Base-by-base conservation (phyloP, 2,113 vertebrate species). In the Cynocephalus volans region DNA sequence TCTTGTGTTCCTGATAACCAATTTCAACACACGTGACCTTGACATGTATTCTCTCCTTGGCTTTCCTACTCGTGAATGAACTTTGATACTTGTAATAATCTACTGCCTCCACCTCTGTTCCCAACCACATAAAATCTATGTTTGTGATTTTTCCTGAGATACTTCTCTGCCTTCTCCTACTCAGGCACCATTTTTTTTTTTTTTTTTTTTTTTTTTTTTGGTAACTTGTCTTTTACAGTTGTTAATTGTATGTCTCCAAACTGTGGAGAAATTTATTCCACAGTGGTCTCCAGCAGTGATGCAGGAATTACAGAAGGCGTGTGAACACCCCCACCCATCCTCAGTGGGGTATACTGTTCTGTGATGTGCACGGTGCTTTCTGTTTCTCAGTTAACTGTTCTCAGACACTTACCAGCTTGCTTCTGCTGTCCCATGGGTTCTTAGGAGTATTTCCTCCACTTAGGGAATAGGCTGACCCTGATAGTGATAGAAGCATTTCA, bases 131-230 rank as follows among this genome's bases (percentile, higher is more conserved):
- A 50, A 13, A 24, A 90, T 54, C 64, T 75, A 5, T 70, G 9
- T 45, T 36, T 52, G 15, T 80, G 11, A 70, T 83, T 89, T 94
- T 96, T 90, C 52, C 28, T 88, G 19, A 75, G n/a, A n/a, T 10
- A 67, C 14, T n/a, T 36, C 60, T 84, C 14, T n/a, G 11, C 31
- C 45, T 72, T 87, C 18, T 18, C n/a, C 6, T 31, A 86, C 17
- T n/a, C 2, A 75, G 28, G 19, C 21, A 64, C 15, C 60, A 28
- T 79, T 76, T 83, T 31, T 1, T 9, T 6, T 9, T 10, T 8
- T 9, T 1, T 9, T 6, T 9, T 10, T 8, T 9, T 1, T 79
- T 76, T 83, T 31, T 1, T 9, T 6, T 9, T 10, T 8, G 75
- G 4, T 62, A 80, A 87, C 6, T 28, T 81, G 24, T 72, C 5